These are phyloP conservation scores for Paragorgia papillata DNA, from an alignment of 92 coral and sea anemone species.

Conservation along the genomic window DNA sequence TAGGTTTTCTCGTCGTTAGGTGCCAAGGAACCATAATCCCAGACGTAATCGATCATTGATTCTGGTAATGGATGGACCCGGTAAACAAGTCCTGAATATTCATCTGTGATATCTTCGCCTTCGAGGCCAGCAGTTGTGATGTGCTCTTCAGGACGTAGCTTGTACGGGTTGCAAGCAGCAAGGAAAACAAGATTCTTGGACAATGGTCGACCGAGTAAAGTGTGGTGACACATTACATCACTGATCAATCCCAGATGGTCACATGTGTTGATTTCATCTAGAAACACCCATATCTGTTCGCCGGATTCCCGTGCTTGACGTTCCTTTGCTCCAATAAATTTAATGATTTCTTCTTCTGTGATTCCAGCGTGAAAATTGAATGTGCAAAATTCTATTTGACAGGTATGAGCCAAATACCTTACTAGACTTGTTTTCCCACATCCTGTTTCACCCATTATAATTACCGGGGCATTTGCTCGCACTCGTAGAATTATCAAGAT, in stretches of 20 bases:
- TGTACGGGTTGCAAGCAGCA: constrained; percentile 98
- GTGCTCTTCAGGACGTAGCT: constrained; percentile 61
- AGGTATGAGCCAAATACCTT: constrained; percentile 73
- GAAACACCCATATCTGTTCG: constrained; percentile 71
- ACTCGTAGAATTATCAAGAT: constrained; percentile 73
- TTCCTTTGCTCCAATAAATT: constrained; percentile 55
- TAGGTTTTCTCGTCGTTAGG: constrained; percentile 69
- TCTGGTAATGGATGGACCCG: constrained; percentile 87
- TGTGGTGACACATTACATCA: constrained; percentile 84
- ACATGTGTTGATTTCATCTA: constrained; percentile 85
- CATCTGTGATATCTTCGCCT: constrained; percentile 70
- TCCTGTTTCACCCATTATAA: constrained; percentile 93
- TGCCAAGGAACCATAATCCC: constrained; percentile 87
- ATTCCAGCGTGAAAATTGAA: constrained; percentile 81
- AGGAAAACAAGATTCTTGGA: constrained; percentile 72
- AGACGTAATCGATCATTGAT: constrained; percentile 82
- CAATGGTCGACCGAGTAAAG: constrained; percentile 71
- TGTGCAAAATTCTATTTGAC: constrained; percentile 60
- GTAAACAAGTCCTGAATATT: constrained; percentile 78
- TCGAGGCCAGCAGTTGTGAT: constrained; percentile 66
- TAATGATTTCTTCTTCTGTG: constrained; percentile 63
- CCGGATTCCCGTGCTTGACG: constrained; percentile 44
- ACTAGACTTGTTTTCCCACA: constrained; percentile 87
- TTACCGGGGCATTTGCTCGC: constrained; percentile 77
- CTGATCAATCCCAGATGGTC: constrained; percentile 75